phyloP scores from a whole-genome alignment of 2,113 vertebrate genomes.

The Paedocypris sp. region DNA sequence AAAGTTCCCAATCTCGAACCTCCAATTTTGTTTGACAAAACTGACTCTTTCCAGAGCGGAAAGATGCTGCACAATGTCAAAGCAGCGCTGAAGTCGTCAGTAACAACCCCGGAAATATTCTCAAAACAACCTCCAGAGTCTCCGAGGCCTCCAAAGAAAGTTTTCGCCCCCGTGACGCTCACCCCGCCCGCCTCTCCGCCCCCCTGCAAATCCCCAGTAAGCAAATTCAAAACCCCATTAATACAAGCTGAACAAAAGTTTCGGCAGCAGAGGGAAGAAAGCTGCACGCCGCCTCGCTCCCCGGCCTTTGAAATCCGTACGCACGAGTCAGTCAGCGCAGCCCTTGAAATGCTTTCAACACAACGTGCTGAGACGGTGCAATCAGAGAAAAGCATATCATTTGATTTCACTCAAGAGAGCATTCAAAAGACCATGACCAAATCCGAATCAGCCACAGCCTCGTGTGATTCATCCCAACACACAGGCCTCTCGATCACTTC shows the following conservation, averaged over 20 bases:
- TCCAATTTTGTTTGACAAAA: slow-evolving; percentile 40
- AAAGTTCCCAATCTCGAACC: slow-evolving; percentile 63
- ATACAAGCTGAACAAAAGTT: slow-evolving; percentile 83
- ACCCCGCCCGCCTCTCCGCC: slow-evolving; percentile 62
- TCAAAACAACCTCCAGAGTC: slow-evolving; percentile 38
- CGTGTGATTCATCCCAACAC: slow-evolving; percentile 40
- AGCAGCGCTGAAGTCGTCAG: slow-evolving; percentile 30
- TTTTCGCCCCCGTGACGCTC: slow-evolving; percentile 56
- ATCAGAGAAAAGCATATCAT: slow-evolving; percentile 37
- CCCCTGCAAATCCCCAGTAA: slow-evolving; percentile 57
- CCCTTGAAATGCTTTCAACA: slow-evolving; percentile 48
- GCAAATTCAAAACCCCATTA: slow-evolving; percentile 79
- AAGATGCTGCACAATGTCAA: slow-evolving; percentile 21
- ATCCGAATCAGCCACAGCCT: slow-evolving; percentile 36
- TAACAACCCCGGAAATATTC: slow-evolving; percentile 32
- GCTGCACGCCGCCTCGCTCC: slow-evolving; percentile 48
- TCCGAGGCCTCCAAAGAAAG: slow-evolving; percentile 47
- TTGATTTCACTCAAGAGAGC: slow-evolving; percentile 33
- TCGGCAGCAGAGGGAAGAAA: slow-evolving; percentile 61
- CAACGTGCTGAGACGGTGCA: slow-evolving; percentile 35
- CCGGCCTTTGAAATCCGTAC: slow-evolving; percentile 41
- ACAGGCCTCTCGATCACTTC: slow-evolving; percentile 30
- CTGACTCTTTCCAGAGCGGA: slow-evolving; percentile 29
- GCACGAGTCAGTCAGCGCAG: slow-evolving; percentile 46
- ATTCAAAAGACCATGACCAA: slow-evolving; percentile 34